A percentile compares a stretch with the other conserved stretches of the same genome.
Conservation (phyloP, 2,888 invertebrate species). For the Lithophane semibrunnea region DNA sequence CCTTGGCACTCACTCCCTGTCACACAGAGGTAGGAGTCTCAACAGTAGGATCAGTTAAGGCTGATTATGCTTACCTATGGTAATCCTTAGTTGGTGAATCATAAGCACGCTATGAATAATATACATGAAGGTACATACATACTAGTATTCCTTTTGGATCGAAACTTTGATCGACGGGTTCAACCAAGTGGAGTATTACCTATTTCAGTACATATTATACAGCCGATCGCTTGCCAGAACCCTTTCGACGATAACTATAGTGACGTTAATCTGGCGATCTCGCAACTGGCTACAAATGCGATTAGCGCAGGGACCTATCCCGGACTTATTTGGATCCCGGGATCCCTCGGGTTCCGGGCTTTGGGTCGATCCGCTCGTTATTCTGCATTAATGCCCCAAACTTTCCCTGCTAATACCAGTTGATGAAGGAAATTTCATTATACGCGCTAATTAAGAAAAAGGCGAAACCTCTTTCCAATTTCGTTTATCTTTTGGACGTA, state of each 20-base stretch:
- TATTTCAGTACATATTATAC: conserved; percentile 17
- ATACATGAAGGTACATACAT: background rate
- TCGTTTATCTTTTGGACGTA: conserved; percentile 48
- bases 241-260: conserved; percentile 54
- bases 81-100: background rate
- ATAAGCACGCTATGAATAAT: background rate
- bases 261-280: conserved; percentile 78
- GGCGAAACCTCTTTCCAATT: conserved; percentile 57
- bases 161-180: conserved; percentile 9
- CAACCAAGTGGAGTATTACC: conserved; percentile 1
- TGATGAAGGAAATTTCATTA: conserved; percentile 83
- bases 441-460: conserved; percentile 79
- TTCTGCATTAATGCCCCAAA: conserved; percentile 86
- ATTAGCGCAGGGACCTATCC: conserved; percentile 77
- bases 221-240: conserved; percentile 26
- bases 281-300: conserved; percentile 82
- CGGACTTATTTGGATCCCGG: conserved; percentile 73
- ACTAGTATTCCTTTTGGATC: conserved; percentile 11
- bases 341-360: conserved; percentile 74
- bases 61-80: background rate
- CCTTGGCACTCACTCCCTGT: too few relatives aligned
- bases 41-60: background rate
- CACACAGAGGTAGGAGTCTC: too few relatives aligned
- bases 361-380: conserved; percentile 84
- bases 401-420: conserved; percentile 81